Evolutionary conservation across 2,888 invertebrate species (phyloP), one percentile per base, ranked within the genome.

Genomic region (Stenolophus ochropezus): DNA sequence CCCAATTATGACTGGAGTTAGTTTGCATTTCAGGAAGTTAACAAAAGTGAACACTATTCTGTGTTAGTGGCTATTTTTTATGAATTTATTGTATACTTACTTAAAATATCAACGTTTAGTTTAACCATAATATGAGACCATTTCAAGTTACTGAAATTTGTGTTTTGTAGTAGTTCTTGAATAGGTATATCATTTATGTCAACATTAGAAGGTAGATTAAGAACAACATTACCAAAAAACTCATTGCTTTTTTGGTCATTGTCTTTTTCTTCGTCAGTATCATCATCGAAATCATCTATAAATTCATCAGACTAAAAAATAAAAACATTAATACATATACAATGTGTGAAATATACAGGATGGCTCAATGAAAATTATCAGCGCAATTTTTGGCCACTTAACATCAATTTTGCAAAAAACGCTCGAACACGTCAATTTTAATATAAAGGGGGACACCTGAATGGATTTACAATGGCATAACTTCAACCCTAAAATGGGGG

Each of bases 281-380:
- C 8, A 49, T 73, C 73, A 21, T 73, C 73, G 51, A 49, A 73
- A 73, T 73, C 73, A n/a, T 73, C 73, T 49, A 73, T 11, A 4
- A n/a, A 11, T 49, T 73, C 73, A 21, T 49, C 14, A 5, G 65
- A 69, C 65, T 69, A 61, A 11, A 69, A 69, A 16, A 58, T 2
- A 53, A 18, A n/a, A n/a, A n/a, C n/a, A n/a, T 27, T 3, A 21
- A 56, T 18, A 21, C 3, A 16, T 51, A 16, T 14, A 51, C 1
- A 51, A 51, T 16, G 14, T 14, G 1, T 16, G 18, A 5, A 16
- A 51, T 4, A 51, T 5, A 42, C 33, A 42, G 8, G n/a, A n/a
- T n/a, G n/a, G n/a, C n/a, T n/a, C n/a, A n/a, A n/a, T n/a, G n/a
- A n/a, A n/a, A n/a, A n/a, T n/a, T n/a, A n/a, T n/a, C n/a, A n/a